Percentiles rank a stretch among this genome's conserved stretches.
Evolutionary conservation across 2,888 invertebrate species (phyloP).

Genomic region (Eurytoma adleriae): DNA sequence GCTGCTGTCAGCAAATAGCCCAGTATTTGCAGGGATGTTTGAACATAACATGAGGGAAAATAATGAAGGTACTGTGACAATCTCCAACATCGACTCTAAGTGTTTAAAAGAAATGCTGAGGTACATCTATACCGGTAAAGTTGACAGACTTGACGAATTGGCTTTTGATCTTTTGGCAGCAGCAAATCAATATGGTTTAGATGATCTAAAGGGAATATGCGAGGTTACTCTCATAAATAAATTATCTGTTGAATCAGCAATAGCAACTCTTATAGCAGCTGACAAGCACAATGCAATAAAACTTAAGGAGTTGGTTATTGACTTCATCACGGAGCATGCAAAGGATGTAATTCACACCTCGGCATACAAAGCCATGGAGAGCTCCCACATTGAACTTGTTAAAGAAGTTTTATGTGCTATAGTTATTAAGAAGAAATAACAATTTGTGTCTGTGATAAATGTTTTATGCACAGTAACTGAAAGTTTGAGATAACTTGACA

Average conservation of each 20-base stretch:
- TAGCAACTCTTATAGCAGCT: slow-evolving; percentile 2
- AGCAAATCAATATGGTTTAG: slow-evolving; percentile 18
- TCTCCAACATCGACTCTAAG: slow-evolving; percentile 5
- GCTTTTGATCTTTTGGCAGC: slow-evolving; percentile 11
- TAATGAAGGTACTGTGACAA: not conserved
- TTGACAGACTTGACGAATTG: slow-evolving; percentile 6
- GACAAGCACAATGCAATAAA: not conserved
- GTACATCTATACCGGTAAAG: slow-evolving; percentile 12
- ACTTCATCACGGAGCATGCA: not conserved
- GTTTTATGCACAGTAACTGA: not conserved
- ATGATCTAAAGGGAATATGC: slow-evolving; percentile 2
- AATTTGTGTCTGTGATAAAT: not conserved
- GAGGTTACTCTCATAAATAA: not conserved
- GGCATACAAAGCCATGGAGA: not conserved
- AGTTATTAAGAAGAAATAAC: not conserved
- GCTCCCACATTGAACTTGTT: slow-evolving; percentile 5
- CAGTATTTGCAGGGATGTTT: slow-evolving; percentile 28
- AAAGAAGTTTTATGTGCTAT: slow-evolving; percentile 12
- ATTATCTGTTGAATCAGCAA: not conserved
- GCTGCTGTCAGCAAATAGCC: slow-evolving; percentile 8
- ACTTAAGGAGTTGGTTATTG: not conserved
- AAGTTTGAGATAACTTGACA: too few species aligned
- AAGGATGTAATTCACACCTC: not conserved
- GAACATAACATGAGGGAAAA: slow-evolving; percentile 11
- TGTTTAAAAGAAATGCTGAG: slow-evolving; percentile 22